phyloP scores from a whole-genome alignment of 2,888 invertebrate genomes.

The Drosophila seclusa region DNA sequence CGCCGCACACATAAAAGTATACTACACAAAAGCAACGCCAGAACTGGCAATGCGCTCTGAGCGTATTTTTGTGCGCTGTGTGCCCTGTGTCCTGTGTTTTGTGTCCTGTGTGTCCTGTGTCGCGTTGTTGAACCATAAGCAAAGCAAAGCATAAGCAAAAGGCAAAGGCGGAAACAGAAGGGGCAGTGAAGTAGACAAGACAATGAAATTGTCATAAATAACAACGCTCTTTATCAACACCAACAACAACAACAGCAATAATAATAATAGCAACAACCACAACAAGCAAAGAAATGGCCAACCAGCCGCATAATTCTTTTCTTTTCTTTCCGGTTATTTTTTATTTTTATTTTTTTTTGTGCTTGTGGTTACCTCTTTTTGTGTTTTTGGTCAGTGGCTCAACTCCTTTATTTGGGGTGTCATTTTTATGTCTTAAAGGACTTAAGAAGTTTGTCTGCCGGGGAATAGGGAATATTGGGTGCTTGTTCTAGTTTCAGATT shows the following conservation, averaged over 20 bases:
- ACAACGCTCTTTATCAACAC: conserved; percentile 62
- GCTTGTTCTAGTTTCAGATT: neutral
- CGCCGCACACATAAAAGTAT: conserved; percentile 63
- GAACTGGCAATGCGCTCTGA: conserved; percentile 19
- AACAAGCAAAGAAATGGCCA: conserved; percentile 48
- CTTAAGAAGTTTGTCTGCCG: conserved; percentile 50
- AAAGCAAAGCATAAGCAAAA: conserved; percentile 53
- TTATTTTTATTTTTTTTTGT: conserved; percentile 2
- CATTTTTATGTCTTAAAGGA: conserved; percentile 64
- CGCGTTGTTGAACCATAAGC: conserved; percentile 19
- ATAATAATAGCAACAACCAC: conserved; percentile 18
- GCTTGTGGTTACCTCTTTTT: conserved; percentile 23
- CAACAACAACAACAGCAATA: conserved; percentile 22
- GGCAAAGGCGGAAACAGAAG: conserved; percentile 69
- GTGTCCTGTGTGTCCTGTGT: conserved; percentile 20
- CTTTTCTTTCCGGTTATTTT: conserved; percentile 24
- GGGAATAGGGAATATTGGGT: conserved; percentile 6
- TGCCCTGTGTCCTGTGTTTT: conserved; percentile 17
- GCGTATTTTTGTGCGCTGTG: conserved; percentile 8
- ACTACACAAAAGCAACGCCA: conserved; percentile 54
- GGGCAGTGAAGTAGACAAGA: conserved; percentile 70
- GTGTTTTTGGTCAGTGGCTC: conserved; percentile 68
- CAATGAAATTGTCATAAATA: conserved; percentile 79
- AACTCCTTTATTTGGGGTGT: conserved; percentile 66
- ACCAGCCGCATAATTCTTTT: conserved; percentile 67